phyloP scores from a whole-genome alignment of 2,113 vertebrate genomes.

The Illadopsis cleaveri region DNA sequence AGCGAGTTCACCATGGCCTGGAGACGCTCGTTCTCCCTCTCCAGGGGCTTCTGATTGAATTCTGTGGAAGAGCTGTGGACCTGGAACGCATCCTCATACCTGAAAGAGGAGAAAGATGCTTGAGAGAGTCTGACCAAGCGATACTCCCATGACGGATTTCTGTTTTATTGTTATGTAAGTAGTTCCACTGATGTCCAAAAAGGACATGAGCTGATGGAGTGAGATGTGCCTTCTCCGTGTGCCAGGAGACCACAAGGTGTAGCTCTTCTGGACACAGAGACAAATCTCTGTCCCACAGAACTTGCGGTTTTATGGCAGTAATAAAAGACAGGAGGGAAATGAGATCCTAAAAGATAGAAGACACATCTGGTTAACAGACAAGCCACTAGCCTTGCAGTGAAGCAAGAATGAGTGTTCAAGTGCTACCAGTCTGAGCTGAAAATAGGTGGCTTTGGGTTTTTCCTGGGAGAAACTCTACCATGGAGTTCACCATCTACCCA shows the following conservation, averaged over 20 bases:
- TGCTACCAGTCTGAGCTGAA: not conserved
- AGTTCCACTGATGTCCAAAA: not conserved
- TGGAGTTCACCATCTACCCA: not conserved
- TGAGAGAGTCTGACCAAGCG: not conserved
- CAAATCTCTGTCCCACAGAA: not conserved
- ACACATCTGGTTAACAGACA: not conserved
- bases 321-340: not conserved
- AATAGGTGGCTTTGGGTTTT: not conserved
- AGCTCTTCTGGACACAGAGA: not conserved
- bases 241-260: not conserved
- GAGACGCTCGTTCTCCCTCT: conserved; percentile 90
- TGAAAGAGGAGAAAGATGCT: conserved; percentile 41
- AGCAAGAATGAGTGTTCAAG: not conserved
- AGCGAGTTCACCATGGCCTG: conserved; percentile 84
- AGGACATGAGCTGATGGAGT: not conserved
- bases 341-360: not conserved
- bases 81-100: conserved; percentile 87
- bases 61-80: conserved; percentile 86
- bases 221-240: not conserved
- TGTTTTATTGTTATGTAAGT: not conserved
- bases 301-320: not conserved
- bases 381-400: fast-evolving
- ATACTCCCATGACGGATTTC: not conserved
- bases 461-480: not conserved
- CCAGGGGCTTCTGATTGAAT: conserved; percentile 79